Conservation (phyloP, 1,140 invertebrate genomes). For the Heterodera schachtii region DNA sequence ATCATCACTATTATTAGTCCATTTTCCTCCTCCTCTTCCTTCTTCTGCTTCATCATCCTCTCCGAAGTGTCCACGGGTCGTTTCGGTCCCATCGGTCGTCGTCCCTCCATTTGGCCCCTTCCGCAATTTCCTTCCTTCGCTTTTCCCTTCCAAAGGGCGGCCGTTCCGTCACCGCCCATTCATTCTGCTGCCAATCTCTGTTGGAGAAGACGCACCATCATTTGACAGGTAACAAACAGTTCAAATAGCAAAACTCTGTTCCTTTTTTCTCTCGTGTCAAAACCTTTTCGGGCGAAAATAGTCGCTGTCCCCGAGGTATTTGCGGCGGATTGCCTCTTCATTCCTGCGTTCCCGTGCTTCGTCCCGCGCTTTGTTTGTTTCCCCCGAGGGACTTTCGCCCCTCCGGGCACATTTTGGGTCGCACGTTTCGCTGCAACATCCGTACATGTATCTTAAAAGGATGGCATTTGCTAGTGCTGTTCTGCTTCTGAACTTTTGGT, state of each 20-base stretch:
- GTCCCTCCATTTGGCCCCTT: slow-evolving; percentile 4
- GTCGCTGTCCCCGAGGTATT: slow-evolving; percentile 24
- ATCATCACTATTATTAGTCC: background rate
- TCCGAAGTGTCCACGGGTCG: background rate
- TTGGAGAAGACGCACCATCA: background rate
- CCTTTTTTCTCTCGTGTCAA: background rate
- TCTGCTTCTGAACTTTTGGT: background rate
- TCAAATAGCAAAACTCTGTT: background rate
- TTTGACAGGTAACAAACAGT: background rate
- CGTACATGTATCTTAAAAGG: slow-evolving; percentile 23
- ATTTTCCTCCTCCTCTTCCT: background rate
- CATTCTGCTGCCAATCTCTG: background rate
- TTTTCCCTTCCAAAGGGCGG: background rate
- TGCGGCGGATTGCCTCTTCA: slow-evolving; percentile 11
- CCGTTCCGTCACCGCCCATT: background rate
- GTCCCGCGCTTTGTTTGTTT: background rate
- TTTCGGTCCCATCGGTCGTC: slow-evolving; percentile 26
- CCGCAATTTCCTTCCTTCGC: background rate
- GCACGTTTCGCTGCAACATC: slow-evolving; percentile 15
- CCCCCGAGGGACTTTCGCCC: background rate
- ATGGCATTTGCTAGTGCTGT: background rate
- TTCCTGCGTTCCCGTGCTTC: background rate
- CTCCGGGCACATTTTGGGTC: slow-evolving; percentile 10
- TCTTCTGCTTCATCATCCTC: background rate
- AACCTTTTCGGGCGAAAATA: background rate